These are phyloP conservation scores for Acanthococcus lagerstroemiae DNA, from an alignment of 2,888 invertebrate species.

Conservation along the genomic window DNA sequence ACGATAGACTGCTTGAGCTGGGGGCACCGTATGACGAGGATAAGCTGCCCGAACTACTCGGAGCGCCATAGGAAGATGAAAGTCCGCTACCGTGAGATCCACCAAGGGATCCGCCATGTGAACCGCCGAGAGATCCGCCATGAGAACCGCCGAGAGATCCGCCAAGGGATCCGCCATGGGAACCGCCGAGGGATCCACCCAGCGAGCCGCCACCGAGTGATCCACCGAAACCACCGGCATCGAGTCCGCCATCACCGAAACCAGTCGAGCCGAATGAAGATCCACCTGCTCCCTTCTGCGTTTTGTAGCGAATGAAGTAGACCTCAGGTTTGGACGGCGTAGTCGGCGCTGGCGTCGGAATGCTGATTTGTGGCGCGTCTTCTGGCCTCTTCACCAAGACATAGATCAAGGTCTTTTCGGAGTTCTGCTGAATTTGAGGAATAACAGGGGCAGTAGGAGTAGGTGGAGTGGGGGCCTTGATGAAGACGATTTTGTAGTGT, in stretches of 20 bases:
- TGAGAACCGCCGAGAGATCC: constrained; percentile 38
- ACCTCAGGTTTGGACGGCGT: constrained; percentile 82
- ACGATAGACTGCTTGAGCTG: constrained; percentile 37
- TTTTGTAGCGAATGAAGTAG: constrained; percentile 78
- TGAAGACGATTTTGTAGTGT: constrained; percentile 87
- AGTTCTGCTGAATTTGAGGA: constrained; percentile 68
- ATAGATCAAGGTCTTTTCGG: constrained; percentile 75
- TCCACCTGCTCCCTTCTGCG: constrained; percentile 46
- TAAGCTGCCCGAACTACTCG: constrained; percentile 35
- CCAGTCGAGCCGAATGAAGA: constrained; percentile 40
- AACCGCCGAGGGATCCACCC: constrained; percentile 43
- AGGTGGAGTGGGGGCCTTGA: constrained; percentile 77
- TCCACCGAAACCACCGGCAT: constrained; percentile 40
- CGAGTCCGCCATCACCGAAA: constrained; percentile 34
- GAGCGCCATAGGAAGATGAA: constrained; percentile 16
- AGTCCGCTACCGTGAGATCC: constrained; percentile 32
- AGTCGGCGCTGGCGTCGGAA: constrained; percentile 67
- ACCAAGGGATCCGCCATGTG: too few relatives aligned
- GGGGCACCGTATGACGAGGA: background rate
- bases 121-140: constrained; percentile 36
- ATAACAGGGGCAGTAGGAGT: constrained; percentile 72
- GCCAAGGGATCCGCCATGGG: constrained; percentile 34
- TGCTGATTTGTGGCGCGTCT: constrained; percentile 66
- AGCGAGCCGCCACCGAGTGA: constrained; percentile 39
- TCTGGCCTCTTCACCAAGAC: constrained; percentile 82